phyloP scores from a whole-genome alignment of 2,113 vertebrate genomes.

The Miniopterus natalensis region DNA sequence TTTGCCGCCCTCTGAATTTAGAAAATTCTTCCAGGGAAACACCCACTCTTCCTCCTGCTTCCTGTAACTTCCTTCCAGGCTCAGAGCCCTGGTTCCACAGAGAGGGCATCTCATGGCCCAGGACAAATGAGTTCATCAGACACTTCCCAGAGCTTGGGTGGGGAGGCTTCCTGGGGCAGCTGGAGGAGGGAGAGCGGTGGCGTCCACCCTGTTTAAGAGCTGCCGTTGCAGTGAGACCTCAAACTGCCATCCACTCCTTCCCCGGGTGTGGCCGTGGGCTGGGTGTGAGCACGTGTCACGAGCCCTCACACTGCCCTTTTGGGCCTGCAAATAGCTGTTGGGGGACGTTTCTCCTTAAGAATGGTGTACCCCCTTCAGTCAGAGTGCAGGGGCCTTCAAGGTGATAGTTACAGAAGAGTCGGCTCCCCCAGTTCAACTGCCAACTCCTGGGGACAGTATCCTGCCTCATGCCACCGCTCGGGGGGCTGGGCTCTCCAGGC shows the following conservation, averaged over 20 bases:
- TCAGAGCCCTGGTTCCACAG: not conserved
- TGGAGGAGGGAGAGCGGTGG: no score
- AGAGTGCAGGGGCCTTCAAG: not conserved
- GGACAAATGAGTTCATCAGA: not conserved
- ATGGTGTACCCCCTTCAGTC: not conserved
- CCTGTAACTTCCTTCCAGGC: not conserved
- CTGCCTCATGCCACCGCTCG: no score
- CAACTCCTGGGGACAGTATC: not conserved
- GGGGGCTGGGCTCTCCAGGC: no score
- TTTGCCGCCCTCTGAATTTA: not conserved
- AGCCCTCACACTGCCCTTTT: not conserved
- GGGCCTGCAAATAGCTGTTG: not conserved
- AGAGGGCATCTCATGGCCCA: not conserved
- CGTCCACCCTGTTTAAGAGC: not conserved
- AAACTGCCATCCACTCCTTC: not conserved
- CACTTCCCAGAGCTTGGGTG: not conserved
- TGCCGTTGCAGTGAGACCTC: not conserved
- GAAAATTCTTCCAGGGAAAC: not conserved
- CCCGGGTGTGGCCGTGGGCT: not conserved
- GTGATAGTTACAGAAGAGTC: not conserved
- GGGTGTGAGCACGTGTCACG: not conserved
- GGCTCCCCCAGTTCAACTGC: rapidly evolving
- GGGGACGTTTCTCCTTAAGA: not conserved
- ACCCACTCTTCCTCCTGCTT: no score
- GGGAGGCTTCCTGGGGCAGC: not conserved